Percentiles rank a stretch among this genome's conserved stretches.
phyloP scores from a whole-genome alignment of 23 tunicate species.

The Ascidia mentula region DNA sequence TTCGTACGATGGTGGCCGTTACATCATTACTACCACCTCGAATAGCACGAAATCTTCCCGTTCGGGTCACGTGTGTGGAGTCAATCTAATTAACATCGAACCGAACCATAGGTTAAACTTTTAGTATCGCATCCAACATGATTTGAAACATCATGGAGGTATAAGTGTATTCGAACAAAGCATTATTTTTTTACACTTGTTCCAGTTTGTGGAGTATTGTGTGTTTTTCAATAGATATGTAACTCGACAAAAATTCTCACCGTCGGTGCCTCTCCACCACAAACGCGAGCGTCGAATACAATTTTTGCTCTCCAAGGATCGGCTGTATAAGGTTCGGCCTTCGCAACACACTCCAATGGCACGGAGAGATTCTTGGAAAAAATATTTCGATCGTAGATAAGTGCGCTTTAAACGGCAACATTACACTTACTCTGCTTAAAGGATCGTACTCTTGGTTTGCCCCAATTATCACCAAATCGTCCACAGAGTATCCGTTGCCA shows the following conservation, averaged over 20 bases:
- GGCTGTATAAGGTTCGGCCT: neutral
- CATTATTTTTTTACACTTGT: too few species aligned
- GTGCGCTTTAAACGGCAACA: too few species aligned
- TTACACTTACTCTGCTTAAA: neutral
- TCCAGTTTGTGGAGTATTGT: too few species aligned
- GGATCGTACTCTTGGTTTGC: neutral
- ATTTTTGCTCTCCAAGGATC: neutral
- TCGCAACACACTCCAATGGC: neutral
- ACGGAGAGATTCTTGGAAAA: neutral
- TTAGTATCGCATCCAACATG: too few species aligned
- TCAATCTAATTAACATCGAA: too few species aligned
- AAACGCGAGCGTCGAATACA: neutral
- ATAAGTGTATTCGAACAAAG: too few species aligned
- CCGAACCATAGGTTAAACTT: too few species aligned
- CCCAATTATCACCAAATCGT: neutral
- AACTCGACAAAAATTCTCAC: too few species aligned
- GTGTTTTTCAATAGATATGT: too few species aligned
- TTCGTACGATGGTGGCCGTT: neutral
- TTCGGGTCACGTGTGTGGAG: too few species aligned
- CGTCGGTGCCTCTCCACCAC: slow-evolving; percentile 6
- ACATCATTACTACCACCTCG: neutral
- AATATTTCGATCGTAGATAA: neutral
- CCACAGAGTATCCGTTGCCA: neutral
- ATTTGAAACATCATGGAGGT: too few species aligned
- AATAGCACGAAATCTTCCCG: neutral